Conservation (phyloP, 1,140 invertebrate species). For the Drosophila murphyi region DNA sequence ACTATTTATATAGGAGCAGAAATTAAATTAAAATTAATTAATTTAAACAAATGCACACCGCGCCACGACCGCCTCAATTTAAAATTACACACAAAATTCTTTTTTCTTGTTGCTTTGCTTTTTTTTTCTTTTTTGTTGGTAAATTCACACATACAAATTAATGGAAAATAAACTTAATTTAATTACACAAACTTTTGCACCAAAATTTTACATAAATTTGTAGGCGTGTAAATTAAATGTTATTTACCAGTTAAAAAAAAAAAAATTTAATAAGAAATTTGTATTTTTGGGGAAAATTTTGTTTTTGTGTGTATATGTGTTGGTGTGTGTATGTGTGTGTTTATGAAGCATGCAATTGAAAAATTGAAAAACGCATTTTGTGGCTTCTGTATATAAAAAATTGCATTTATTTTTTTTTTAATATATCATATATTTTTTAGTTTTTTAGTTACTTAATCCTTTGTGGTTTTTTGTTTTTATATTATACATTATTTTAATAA, state of each 20-base stretch:
- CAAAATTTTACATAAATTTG: constrained; percentile 58
- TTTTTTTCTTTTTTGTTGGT: neutral
- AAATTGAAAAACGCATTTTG: constrained; percentile 75
- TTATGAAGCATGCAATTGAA: constrained; percentile 50
- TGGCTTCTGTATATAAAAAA: constrained; percentile 72
- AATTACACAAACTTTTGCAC: constrained; percentile 67
- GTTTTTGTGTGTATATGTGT: constrained; percentile 2
- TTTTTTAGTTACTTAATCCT: constrained; percentile 41
- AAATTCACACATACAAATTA: constrained; percentile 19
- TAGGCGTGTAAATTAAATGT: constrained; percentile 53
- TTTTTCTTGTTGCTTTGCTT: neutral
- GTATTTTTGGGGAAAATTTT: constrained; percentile 6
- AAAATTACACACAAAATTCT: constrained; percentile 26
- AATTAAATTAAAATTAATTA: constrained; percentile 41
- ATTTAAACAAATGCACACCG: constrained; percentile 36
- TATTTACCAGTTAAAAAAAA: constrained; percentile 63
- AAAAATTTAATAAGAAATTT: constrained; percentile 16
- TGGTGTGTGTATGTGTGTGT: constrained; percentile 10
- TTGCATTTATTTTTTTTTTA: constrained; percentile 69
- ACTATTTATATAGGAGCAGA: constrained; percentile 25
- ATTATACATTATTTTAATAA: constrained; percentile 40
- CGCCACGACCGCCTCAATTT: constrained; percentile 47
- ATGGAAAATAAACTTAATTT: constrained; percentile 53
- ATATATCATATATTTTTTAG: constrained; percentile 31
- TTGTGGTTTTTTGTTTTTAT: constrained; percentile 9